Evolutionary conservation across 2,888 invertebrate genomes (phyloP), one percentile per base, ranked within the genome.

Genomic region (Oegoconia quadripuncta): DNA sequence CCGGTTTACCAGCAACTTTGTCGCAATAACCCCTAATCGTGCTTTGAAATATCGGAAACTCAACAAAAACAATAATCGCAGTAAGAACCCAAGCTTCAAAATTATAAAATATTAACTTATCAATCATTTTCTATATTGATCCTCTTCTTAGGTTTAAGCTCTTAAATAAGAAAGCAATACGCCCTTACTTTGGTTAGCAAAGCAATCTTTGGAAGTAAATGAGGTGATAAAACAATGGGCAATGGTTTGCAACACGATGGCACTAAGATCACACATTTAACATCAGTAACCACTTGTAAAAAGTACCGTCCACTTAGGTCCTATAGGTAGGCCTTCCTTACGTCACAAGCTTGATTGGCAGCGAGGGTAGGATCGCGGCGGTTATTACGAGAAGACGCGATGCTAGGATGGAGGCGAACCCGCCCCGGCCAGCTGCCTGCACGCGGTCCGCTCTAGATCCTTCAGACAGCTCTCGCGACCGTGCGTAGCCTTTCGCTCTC

Each of bases 381-480:
- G 60, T 37, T 0, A 74, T 41, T 5, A 27, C 27, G 2, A 34
- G 23, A 5, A 66, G 50, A 9, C 55, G 29, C 15, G 51, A 48
- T 1, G 60, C 44, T 9, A 42, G 15, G 14, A 60, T 46, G 15
- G 66, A 52, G n/a, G 70, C 58, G 6, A 66, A 64, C 20, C 72
- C 71, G 5, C 72, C 68, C 23, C 71, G 73, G 34, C 81, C 76
- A 1, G 86, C 77, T 83, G 95, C 93, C 72, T 94, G 93, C 50
- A 93, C 93, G 46, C 93, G 86, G 74, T 93, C 93, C 2, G 93
- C 93, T 44, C 94, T 88, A 50, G 95, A 93, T 3, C 91, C 89
- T 43, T 90, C 90, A 5, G 89, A 90, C 39, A 93, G 91, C 68
- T 94, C 95, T 41, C 94, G 89, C 50, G 95, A 94, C 70, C 95